Percentiles rank a stretch among this genome's conserved stretches.
Conservation (phyloP, 2,888 invertebrate species). For the Apamea sordens region DNA sequence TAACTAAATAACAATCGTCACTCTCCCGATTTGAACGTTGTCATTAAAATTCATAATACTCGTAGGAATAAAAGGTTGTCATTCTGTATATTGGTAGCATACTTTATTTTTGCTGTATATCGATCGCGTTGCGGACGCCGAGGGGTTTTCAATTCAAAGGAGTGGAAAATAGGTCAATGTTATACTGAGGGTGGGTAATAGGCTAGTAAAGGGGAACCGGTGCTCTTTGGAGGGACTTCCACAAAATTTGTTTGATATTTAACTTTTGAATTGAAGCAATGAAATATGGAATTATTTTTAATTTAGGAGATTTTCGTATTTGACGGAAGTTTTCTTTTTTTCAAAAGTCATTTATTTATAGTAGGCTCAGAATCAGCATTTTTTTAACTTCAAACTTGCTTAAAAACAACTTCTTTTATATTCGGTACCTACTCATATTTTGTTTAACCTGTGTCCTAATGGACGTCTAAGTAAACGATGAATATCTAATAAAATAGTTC, state of each 20-base stretch:
- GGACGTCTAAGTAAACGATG: background rate
- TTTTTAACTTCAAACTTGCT: background rate
- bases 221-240: background rate
- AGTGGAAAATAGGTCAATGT: conserved; percentile 59
- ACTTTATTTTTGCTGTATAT: conserved; percentile 30
- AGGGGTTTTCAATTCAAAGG: conserved; percentile 30
- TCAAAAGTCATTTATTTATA: background rate
- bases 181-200: conserved; percentile 34
- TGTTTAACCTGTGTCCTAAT: background rate
- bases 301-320: background rate
- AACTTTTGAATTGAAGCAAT: background rate
- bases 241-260: background rate
- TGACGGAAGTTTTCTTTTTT: background rate
- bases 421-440: background rate
- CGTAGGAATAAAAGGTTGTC: background rate
- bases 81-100: background rate
- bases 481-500: background rate
- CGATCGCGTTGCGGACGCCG: conserved; percentile 27
- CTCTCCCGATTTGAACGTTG: background rate
- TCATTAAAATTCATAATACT: conserved; percentile 15
- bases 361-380: background rate
- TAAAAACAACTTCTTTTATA: background rate
- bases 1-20: background rate
- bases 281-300: background rate
- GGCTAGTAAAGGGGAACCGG: conserved; percentile 12